Evolutionary conservation across 1,140 invertebrate genomes (phyloP).

Genomic region (Copidosoma floridanum): DNA sequence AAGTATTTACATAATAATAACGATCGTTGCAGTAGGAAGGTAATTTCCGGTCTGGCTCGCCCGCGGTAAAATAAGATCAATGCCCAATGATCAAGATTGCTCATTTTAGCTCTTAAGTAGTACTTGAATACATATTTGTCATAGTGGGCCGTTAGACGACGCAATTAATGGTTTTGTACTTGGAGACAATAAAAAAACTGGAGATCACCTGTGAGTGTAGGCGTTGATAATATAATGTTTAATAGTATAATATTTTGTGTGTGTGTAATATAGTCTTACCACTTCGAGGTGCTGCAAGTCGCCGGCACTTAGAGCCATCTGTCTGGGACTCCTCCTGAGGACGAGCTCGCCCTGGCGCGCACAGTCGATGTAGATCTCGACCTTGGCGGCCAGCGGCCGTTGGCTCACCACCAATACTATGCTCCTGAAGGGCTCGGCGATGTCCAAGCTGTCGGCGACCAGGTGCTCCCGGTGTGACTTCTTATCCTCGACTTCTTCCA

Average conservation of each 20-base stretch:
- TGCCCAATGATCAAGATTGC: too few relatives aligned
- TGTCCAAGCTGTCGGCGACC: slow-evolving; percentile 56
- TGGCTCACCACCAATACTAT: slow-evolving; percentile 61
- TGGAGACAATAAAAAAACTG: neutral
- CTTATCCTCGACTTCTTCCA: slow-evolving; percentile 60
- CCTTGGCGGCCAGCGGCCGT: slow-evolving; percentile 52
- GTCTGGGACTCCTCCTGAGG: slow-evolving; percentile 53
- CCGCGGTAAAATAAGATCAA: too few relatives aligned
- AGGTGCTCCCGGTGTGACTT: slow-evolving; percentile 54
- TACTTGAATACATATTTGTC: too few relatives aligned
- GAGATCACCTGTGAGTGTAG: too few relatives aligned
- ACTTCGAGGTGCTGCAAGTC: slow-evolving; percentile 35
- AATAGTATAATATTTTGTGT: too few relatives aligned
- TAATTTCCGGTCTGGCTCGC: too few relatives aligned
- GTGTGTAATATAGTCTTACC: too few relatives aligned
- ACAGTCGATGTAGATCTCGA: slow-evolving; percentile 63
- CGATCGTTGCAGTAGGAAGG: too few relatives aligned
- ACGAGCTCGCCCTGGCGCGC: slow-evolving; percentile 57
- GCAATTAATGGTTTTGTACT: neutral
- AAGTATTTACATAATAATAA: too few relatives aligned
- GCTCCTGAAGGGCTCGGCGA: slow-evolving; percentile 54
- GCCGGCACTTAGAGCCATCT: slow-evolving; percentile 45
- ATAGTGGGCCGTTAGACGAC: too few relatives aligned
- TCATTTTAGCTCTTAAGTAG: too few relatives aligned
- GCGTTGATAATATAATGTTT: too few relatives aligned